These are phyloP conservation scores for Trichacis sp. DNA, from an alignment of 2,888 invertebrate genomes.

Conservation along the genomic window DNA sequence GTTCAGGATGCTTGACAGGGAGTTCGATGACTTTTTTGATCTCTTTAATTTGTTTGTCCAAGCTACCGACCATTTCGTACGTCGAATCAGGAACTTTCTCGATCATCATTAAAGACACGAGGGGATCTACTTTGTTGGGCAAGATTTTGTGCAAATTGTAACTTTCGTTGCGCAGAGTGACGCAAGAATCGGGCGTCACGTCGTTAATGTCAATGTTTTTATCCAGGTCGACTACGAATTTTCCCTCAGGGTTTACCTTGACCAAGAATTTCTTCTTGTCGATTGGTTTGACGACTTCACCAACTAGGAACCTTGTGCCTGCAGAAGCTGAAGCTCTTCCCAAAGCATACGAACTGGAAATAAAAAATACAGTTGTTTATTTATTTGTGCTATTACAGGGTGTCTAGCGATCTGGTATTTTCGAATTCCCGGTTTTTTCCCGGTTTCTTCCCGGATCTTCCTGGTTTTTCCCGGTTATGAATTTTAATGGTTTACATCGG, in stretches of 20 bases:
- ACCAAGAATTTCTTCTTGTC: slow-evolving; percentile 99
- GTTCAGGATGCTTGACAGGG: slow-evolving; percentile 98
- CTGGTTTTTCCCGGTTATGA: too few relatives aligned
- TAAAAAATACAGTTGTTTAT: not conserved
- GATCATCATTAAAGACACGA: slow-evolving; percentile 99
- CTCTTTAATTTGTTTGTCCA: slow-evolving; percentile 99
- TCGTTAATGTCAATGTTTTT: slow-evolving; percentile 99
- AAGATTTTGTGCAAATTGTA: slow-evolving; percentile 98
- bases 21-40: slow-evolving; percentile 99
- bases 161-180: slow-evolving; percentile 97
- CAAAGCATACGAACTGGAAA: slow-evolving; percentile 91
- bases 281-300: slow-evolving; percentile 99
- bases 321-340: slow-evolving; percentile 94
- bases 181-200: slow-evolving; percentile 97
- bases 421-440: too few relatives aligned
- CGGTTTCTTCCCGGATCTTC: too few relatives aligned
- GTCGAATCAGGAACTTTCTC: slow-evolving; percentile 99
- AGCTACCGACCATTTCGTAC: slow-evolving; percentile 99
- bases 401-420: too few relatives aligned
- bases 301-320: slow-evolving; percentile 99
- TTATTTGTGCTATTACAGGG: too few relatives aligned
- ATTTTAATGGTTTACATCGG: too few relatives aligned
- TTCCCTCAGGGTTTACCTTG: slow-evolving; percentile 99
- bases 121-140: slow-evolving; percentile 98
- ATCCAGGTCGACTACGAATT: slow-evolving; percentile 99